Evolutionary conservation across 2,113 vertebrate species (phyloP).

Genomic region (Rostratula benghalensis): DNA sequence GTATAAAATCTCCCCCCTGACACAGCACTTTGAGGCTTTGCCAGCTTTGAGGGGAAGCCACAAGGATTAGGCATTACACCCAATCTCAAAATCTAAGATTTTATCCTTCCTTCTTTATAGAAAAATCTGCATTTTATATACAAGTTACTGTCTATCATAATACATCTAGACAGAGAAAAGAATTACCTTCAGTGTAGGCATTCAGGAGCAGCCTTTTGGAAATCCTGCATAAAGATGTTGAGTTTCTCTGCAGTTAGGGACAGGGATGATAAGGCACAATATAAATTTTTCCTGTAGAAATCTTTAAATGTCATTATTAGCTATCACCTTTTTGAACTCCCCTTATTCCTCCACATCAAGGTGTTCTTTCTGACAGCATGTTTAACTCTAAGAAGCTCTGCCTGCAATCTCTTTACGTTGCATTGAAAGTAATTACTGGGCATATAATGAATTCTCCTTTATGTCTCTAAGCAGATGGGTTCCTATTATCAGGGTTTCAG

Average conservation of each 20-base stretch:
- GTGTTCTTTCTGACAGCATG: constrained; percentile 13
- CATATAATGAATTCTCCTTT: constrained; percentile 57
- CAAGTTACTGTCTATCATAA: neutral
- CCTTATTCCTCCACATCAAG: neutral
- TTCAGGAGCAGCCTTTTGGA: neutral
- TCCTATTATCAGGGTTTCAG: constrained; percentile 58
- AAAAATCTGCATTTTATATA: neutral
- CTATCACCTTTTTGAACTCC: constrained; percentile 2
- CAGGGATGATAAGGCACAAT: neutral
- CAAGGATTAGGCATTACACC: neutral
- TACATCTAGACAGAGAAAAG: neutral
- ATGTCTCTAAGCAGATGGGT: constrained; percentile 62
- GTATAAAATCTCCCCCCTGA: neutral
- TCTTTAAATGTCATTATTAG: constrained; percentile 20
- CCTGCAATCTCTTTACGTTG: constrained; percentile 30
- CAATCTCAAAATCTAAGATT: neutral
- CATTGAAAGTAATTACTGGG: constrained; percentile 52
- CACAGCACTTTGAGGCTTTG: neutral
- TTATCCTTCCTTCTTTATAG: neutral
- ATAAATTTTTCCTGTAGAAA: neutral
- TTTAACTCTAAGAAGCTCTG: constrained; percentile 51
- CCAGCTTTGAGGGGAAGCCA: neutral
- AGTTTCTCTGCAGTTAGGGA: neutral
- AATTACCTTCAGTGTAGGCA: neutral
- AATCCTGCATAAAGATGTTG: neutral